These are phyloP conservation scores for Varecia variegata DNA, from an alignment of 2,797 vertebrate genomes.

Conservation along the genomic window DNA sequence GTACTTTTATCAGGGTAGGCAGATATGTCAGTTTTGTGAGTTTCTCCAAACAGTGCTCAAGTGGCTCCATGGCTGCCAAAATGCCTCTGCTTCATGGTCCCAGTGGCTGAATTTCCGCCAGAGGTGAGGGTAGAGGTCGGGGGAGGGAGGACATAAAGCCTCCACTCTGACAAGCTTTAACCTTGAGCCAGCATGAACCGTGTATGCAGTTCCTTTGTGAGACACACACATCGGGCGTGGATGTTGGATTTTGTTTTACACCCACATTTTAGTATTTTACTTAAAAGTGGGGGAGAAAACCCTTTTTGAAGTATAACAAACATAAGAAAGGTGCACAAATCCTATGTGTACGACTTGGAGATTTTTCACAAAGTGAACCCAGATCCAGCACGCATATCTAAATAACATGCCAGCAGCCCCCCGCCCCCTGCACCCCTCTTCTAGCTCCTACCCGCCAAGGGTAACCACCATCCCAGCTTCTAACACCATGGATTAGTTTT, in stretches of 20 bases:
- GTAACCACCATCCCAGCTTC: neutral
- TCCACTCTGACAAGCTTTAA: neutral
- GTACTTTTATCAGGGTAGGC: neutral
- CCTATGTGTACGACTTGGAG: neutral
- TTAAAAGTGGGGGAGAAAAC: neutral
- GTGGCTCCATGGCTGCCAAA: neutral
- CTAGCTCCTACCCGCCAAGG: neutral
- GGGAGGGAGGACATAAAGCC: neutral
- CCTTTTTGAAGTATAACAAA: neutral
- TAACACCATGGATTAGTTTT: neutral
- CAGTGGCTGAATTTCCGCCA: neutral
- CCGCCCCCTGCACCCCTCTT: fast-evolving
- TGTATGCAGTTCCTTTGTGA: neutral
- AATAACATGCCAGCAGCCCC: neutral
- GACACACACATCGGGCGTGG: neutral
- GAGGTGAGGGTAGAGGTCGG: neutral
- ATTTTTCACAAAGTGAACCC: neutral
- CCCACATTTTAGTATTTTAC: neutral
- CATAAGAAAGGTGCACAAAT: neutral
- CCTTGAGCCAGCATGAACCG: neutral
- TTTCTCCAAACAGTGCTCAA: neutral
- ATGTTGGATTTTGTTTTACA: neutral
- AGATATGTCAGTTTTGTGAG: neutral
- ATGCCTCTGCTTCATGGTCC: neutral
- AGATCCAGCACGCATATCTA: neutral